Base-by-base conservation (phyloP, 30 jellyfish, hydroid and myxozoan genomes). In the Chrysaora quinquecirrha region DNA sequence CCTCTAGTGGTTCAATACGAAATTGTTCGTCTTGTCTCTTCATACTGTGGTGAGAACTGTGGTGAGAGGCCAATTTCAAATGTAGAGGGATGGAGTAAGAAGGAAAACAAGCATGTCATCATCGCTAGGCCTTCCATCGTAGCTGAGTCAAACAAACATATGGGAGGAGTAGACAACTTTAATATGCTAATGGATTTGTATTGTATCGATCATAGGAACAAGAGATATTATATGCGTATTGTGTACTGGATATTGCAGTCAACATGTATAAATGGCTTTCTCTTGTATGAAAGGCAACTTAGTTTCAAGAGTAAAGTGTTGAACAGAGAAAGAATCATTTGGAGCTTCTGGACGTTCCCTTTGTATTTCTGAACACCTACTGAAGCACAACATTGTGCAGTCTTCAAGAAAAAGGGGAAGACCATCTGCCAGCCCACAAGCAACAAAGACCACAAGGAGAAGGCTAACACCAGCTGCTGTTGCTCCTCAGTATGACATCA, bases 1-100 rank as follows among this genome's bases (percentile, higher is more conserved):
- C 21, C 75, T 75, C 14, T 33, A 78, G 60, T 86, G 88, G 96
- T 86, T 33, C 56, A 95, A 86, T 77, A 86, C 52, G 87, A 76
- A 68, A 60, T 84, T 28, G 91, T 84, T 30, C 80, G 56, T 25
- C 30, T 84, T 64, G 82, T 56, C 24, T 71, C 90, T 24, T 21
- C 46, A 11, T 73, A n/a, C n/a, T n/a, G n/a, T n/a, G n/a, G n/a
- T n/a, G n/a, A n/a, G n/a, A n/a, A 83, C 25, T 81, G 90, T 72
- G 90, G 80, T 43, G 58, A 9, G 16, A 43, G 58, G 9, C 58
- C 58, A 16, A 43, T 16, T 16, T 6, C 58, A 43, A 43, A 43
- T 43, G 58, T 43, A 9, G 12, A 43, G 58, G 16, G 58, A 43
- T 43, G 58, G 58, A 43, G 58, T 43, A 43, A 43, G 16, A 43